Conservation (phyloP, 2,797 vertebrate genomes). For the Synaphobranchus kaupii region DNA sequence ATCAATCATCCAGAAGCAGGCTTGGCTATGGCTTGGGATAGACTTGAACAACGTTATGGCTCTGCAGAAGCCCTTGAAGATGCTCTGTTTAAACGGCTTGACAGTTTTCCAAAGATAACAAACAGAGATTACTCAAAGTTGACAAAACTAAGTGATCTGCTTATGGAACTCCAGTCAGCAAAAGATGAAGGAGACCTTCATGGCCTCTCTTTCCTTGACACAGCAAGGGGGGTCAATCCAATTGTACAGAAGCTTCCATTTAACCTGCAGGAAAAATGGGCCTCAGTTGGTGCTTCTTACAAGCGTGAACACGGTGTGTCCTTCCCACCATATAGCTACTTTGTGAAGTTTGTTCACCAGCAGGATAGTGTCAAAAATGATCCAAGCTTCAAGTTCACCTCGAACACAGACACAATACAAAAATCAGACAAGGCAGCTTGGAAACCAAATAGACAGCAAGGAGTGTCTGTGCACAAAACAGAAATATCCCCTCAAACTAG, state of each 20-base stretch:
- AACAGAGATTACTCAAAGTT: conserved; percentile 27
- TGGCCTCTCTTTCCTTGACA: conserved; percentile 46
- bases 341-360: conserved; percentile 55
- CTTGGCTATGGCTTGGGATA: conserved; percentile 39
- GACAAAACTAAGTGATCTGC: too few species aligned
- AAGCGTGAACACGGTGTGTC: conserved; percentile 38
- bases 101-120: conserved; percentile 39
- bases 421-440: too few species aligned
- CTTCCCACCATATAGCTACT: conserved; percentile 46
- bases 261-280: conserved; percentile 42
- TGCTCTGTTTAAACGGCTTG: conserved; percentile 36
- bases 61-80: conserved; percentile 35
- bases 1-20: conserved; percentile 37
- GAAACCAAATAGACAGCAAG: too few species aligned
- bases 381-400: conserved; percentile 47
- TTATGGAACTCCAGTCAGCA: conserved; percentile 36
- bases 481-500: too few species aligned
- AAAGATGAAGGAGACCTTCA: conserved; percentile 36
- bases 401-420: not conserved
- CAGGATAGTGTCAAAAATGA: conserved; percentile 42
- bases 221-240: not conserved
- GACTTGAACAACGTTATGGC: conserved; percentile 31
- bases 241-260: conserved; percentile 27
- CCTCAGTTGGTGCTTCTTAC: conserved; percentile 31
- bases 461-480: too few species aligned